phyloP scores from a whole-genome alignment of 2,888 invertebrate species.

The Lutraria lutraria region DNA sequence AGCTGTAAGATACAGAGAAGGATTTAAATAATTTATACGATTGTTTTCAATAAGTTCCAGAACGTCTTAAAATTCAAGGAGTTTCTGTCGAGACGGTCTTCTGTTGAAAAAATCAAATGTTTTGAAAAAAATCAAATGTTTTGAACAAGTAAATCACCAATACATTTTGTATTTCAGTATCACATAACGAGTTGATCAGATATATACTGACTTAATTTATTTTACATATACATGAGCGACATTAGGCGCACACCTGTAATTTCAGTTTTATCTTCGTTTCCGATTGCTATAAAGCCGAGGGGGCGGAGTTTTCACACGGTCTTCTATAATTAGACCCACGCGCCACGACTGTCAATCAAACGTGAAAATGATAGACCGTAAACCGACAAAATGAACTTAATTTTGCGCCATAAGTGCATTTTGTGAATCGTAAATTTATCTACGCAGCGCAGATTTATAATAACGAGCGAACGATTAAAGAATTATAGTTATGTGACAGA shows the following conservation, averaged over 20 bases:
- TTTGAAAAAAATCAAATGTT: too few species aligned
- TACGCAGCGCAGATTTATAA: neutral
- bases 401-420: neutral
- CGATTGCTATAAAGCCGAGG: conserved; percentile 33
- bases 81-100: too few species aligned
- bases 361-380: conserved; percentile 24
- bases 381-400: conserved; percentile 29
- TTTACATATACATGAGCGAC: neutral
- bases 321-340: conserved; percentile 70
- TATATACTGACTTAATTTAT: neutral
- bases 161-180: too few species aligned
- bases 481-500: neutral
- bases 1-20: too few species aligned
- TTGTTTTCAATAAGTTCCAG: too few species aligned
- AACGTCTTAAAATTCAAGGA: too few species aligned
- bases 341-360: conserved; percentile 67
- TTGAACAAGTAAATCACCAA: neutral
- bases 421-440: conserved; percentile 6
- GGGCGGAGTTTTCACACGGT: conserved; percentile 69
- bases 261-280: conserved; percentile 28
- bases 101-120: too few species aligned
- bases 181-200: neutral
- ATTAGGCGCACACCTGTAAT: conserved; percentile 34
- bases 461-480: neutral
- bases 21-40: too few species aligned